phyloP scores from a whole-genome alignment of 2,888 invertebrate genomes.

The Caradrina kadenii region DNA sequence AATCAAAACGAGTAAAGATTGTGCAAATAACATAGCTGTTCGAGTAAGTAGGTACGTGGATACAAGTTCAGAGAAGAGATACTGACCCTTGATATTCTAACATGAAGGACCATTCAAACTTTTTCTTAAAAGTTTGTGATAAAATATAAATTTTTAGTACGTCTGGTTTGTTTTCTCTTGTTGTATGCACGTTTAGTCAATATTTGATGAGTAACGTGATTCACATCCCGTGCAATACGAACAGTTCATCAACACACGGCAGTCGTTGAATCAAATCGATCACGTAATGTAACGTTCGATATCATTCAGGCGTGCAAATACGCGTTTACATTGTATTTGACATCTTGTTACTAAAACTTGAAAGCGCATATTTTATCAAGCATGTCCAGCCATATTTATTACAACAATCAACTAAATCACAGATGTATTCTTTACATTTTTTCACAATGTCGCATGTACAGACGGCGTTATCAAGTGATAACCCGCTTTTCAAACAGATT shows the following conservation, averaged over 20 bases:
- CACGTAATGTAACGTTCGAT: not conserved
- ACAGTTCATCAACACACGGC: constrained; percentile 10
- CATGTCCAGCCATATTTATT: not conserved
- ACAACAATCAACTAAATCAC: not conserved
- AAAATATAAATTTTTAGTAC: too few species aligned
- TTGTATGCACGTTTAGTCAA: constrained; percentile 20
- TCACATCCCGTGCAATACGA: constrained; percentile 12
- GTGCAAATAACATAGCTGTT: too few species aligned
- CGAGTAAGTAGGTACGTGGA: too few species aligned
- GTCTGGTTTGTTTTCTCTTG: too few species aligned
- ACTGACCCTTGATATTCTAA: constrained; percentile 1
- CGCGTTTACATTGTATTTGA: not conserved
- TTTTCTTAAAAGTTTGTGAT: too few species aligned
- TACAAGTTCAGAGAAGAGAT: too few species aligned
- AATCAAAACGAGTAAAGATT: not conserved
- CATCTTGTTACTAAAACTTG: not conserved
- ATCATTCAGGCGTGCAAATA: constrained; percentile 14
- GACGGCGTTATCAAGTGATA: too few species aligned
- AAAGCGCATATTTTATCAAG: not conserved
- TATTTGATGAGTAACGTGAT: constrained; percentile 14
- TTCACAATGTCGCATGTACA: not conserved
- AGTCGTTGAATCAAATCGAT: constrained; percentile 7
- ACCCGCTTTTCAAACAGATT: too few species aligned
- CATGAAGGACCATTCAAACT: not conserved
- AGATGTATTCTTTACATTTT: too few species aligned